phyloP scores from a whole-genome alignment of 37 sponge, comb jelly and placozoan species.

The Tethya wilhelma region DNA sequence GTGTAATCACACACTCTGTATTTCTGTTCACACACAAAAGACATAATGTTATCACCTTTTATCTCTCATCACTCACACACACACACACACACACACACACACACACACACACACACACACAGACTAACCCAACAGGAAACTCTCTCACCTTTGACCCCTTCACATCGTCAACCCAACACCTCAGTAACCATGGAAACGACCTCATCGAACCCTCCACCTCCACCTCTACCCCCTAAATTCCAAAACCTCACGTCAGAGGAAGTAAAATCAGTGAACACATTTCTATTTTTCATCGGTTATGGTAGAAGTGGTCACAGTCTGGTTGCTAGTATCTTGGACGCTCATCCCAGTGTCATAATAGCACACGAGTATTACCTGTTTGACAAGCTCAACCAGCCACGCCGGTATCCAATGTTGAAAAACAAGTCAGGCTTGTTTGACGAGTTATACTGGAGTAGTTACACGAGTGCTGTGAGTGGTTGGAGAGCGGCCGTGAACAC shows the following conservation, averaged over 20 bases:
- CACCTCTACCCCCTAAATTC: constrained; percentile 6
- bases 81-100: no score
- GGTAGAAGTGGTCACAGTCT: constrained; percentile 70
- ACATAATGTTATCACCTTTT: no score
- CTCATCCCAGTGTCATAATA: constrained; percentile 66
- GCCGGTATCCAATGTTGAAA: not conserved
- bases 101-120: no score
- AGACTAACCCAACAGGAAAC: no score
- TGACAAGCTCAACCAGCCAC: not conserved
- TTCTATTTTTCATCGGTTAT: constrained; percentile 61
- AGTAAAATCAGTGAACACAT: constrained; percentile 36
- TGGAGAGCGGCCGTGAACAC: constrained; percentile 10
- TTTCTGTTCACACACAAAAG: no score
- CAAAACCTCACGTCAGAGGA: not conserved
- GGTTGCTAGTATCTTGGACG: constrained; percentile 59
- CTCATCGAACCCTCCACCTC: no score
- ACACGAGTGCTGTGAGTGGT: constrained; percentile 3
- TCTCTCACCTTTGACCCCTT: no score
- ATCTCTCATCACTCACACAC: no score
- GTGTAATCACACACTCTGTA: no score
- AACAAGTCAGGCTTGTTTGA: constrained; percentile 23
- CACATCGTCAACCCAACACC: no score
- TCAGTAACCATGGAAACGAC: no score
- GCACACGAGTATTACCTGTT: constrained; percentile 61
- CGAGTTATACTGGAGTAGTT: constrained; percentile 31